Conservation (phyloP, 2,797 vertebrate species). For the Argentina silus region DNA sequence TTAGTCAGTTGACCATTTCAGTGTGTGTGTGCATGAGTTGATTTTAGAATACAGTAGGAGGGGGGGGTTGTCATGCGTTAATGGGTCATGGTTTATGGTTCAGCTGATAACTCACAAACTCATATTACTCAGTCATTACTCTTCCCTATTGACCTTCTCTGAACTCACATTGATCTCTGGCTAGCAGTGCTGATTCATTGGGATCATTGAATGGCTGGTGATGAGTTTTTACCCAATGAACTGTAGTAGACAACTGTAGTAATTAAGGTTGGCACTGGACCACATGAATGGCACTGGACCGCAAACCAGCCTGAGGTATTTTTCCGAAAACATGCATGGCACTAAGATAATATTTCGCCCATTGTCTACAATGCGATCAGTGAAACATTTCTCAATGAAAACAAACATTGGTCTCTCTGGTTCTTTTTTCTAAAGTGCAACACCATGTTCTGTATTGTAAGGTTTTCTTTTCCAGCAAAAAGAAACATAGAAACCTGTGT, state of each 20-base stretch:
- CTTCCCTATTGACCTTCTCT: conserved; percentile 7
- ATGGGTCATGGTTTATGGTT: not conserved
- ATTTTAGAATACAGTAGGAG: not conserved
- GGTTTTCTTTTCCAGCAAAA: too few species aligned
- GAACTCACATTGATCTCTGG: conserved; percentile 9
- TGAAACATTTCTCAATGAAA: too few species aligned
- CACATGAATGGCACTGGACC: not conserved
- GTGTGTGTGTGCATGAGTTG: not conserved
- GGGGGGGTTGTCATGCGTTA: not conserved
- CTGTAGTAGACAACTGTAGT: not conserved
- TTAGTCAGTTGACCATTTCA: not conserved
- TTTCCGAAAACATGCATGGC: too few species aligned
- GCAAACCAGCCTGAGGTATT: not conserved
- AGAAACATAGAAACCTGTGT: too few species aligned
- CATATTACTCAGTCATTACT: not conserved
- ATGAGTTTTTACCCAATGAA: not conserved
- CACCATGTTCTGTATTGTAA: too few species aligned
- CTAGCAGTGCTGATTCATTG: not conserved
- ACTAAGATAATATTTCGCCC: too few species aligned
- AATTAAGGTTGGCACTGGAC: not conserved
- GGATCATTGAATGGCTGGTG: not conserved
- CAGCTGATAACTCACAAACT: not conserved
- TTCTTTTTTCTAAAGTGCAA: too few species aligned
- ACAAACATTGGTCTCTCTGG: too few species aligned
- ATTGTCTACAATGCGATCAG: too few species aligned